These are phyloP conservation scores for Atherinosoma microstoma DNA, from an alignment of 2,797 vertebrate species.

Conservation along the genomic window DNA sequence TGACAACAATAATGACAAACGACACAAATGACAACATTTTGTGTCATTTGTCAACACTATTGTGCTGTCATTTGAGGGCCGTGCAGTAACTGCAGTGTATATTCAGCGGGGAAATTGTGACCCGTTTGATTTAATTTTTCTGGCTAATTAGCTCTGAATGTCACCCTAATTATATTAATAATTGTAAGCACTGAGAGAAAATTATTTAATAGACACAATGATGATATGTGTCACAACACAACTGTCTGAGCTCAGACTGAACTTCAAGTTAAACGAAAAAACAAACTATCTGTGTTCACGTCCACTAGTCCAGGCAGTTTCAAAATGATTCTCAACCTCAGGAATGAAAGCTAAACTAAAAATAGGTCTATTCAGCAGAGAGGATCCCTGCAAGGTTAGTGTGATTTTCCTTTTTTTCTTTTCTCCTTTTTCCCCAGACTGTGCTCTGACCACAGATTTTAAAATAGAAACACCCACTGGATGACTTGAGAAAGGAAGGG, in stretches of 20 bases:
- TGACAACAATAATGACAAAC: too few relatives aligned
- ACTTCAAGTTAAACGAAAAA: slow-evolving; percentile 11
- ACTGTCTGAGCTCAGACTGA: slow-evolving; percentile 21
- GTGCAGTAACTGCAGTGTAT: neutral
- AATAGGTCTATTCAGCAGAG: slow-evolving; percentile 15
- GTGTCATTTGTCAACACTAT: too few relatives aligned
- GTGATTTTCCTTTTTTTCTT: slow-evolving; percentile 6
- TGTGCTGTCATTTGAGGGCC: neutral
- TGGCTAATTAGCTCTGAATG: slow-evolving; percentile 43
- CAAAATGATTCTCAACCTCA: slow-evolving; percentile 26
- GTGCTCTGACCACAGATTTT: slow-evolving; percentile 9
- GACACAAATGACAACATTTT: too few relatives aligned
- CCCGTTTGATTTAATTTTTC: slow-evolving; percentile 38
- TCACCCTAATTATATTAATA: slow-evolving; percentile 54
- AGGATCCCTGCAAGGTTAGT: slow-evolving; percentile 14
- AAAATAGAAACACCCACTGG: slow-evolving; percentile 29
- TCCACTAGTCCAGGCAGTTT: slow-evolving; percentile 19
- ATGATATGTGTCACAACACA: slow-evolving; percentile 6
- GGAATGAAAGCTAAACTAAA: slow-evolving; percentile 18
- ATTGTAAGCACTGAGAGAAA: slow-evolving; percentile 25
- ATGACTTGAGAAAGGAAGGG: neutral
- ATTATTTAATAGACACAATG: slow-evolving; percentile 32
- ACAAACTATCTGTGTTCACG: slow-evolving; percentile 2
- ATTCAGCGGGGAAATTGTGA: slow-evolving; percentile 34
- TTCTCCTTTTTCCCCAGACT: neutral